Conservation (phyloP, 2,797 vertebrate species). For the Anabacerthia variegaticeps region DNA sequence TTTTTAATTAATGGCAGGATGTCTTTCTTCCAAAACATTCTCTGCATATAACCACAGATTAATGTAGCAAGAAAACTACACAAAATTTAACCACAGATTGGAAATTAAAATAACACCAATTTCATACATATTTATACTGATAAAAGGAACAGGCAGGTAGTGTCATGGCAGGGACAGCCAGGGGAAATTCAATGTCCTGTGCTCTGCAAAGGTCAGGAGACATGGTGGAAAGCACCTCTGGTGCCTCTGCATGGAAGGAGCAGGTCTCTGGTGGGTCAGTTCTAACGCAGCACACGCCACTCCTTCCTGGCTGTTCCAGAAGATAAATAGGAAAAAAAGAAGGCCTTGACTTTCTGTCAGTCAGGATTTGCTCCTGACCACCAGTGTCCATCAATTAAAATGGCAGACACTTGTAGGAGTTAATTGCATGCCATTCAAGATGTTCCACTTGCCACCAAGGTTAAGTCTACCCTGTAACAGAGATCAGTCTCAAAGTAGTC, state of each 20-base stretch:
- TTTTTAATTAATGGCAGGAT: background rate
- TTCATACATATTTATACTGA: background rate
- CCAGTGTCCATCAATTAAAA: background rate
- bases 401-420: background rate
- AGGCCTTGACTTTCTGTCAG: background rate
- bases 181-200: background rate
- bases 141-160: background rate
- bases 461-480: background rate
- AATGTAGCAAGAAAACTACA: background rate
- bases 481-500: background rate
- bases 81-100: conserved; percentile 3
- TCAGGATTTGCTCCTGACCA: background rate
- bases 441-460: background rate
- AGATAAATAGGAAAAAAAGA: background rate
- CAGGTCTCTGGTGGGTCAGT: background rate
- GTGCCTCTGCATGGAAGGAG: background rate
- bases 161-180: background rate
- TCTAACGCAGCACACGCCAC: background rate
- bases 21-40: background rate
- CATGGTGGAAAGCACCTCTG: background rate
- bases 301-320: background rate
- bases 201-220: background rate
- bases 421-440: background rate
- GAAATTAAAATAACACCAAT: conserved; percentile 17
- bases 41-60: background rate